phyloP scores from a whole-genome alignment of 2,888 invertebrate species.

The Sphaerophoria taeniata region DNA sequence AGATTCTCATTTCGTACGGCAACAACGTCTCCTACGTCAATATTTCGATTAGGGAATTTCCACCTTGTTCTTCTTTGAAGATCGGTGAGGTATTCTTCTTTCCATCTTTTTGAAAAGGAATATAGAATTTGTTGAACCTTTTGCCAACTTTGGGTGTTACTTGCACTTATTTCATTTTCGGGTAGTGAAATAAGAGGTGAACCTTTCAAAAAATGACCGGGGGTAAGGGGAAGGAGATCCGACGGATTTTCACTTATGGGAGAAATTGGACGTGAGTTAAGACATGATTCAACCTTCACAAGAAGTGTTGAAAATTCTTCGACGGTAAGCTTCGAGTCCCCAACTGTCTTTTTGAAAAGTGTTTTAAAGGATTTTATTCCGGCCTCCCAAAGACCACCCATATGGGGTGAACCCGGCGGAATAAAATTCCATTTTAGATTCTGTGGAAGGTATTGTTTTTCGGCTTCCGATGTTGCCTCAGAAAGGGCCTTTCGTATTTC shows the following conservation, averaged over 20 bases:
- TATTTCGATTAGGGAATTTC: constrained; percentile 20
- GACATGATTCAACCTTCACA: constrained; percentile 7
- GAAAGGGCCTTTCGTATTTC: not conserved
- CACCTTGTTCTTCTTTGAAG: constrained; percentile 30
- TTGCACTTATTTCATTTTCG: not conserved
- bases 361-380: constrained; percentile 4
- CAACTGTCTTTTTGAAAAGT: constrained; percentile 1
- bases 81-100: constrained; percentile 11
- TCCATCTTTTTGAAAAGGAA: not conserved
- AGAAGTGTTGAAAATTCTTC: constrained; percentile 10
- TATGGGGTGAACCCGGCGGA: not conserved
- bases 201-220: constrained; percentile 18
- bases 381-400: constrained; percentile 16
- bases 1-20: too few relatives aligned
- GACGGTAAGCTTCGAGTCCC: constrained; percentile 13
- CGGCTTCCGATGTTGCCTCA: constrained; percentile 18
- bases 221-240: not conserved
- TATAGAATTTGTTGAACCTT: not conserved
- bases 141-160: not conserved
- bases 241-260: not conserved
- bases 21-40: constrained; percentile 1
- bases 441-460: not conserved
- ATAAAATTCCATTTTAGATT: constrained; percentile 11
- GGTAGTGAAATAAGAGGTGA: constrained; percentile 11
- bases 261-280: not conserved